phyloP scores from a whole-genome alignment of 2,797 vertebrate species.

The Poeciliopsis presidionis region DNA sequence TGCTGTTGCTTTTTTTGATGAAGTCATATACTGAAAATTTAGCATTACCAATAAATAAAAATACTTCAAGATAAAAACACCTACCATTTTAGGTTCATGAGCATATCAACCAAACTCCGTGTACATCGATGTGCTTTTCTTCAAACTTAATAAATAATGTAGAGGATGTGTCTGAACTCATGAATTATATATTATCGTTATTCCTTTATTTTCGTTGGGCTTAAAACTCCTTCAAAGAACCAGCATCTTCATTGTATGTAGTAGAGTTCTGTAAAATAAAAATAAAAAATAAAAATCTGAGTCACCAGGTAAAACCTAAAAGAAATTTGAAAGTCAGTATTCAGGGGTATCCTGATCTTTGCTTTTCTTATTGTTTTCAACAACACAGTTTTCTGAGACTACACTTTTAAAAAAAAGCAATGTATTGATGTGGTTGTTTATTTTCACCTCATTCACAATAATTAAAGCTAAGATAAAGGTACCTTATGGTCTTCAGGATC shows the following conservation, averaged over 20 bases:
- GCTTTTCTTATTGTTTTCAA: not conserved
- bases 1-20: not conserved
- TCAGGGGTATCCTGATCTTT: not conserved
- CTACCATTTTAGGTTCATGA: not conserved
- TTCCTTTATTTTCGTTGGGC: not conserved
- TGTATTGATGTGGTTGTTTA: not conserved
- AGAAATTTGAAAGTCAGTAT: not conserved
- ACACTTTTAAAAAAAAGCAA: not conserved
- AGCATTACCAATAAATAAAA: too few species aligned
- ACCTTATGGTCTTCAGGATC: not conserved
- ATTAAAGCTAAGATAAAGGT: not conserved
- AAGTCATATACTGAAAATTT: not conserved
- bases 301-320: not conserved
- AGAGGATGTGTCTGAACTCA: not conserved
- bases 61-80: not conserved
- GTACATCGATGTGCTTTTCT: not conserved
- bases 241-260: not conserved
- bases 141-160: not conserved
- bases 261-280: not conserved
- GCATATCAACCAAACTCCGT: not conserved
- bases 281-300: not conserved
- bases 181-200: not conserved
- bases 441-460: not conserved
- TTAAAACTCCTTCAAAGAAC: not conserved
- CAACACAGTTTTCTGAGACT: not conserved